These are phyloP conservation scores for Pseudocheirus occidentalis DNA, from an alignment of 2,797 vertebrate species.

Conservation along the genomic window DNA sequence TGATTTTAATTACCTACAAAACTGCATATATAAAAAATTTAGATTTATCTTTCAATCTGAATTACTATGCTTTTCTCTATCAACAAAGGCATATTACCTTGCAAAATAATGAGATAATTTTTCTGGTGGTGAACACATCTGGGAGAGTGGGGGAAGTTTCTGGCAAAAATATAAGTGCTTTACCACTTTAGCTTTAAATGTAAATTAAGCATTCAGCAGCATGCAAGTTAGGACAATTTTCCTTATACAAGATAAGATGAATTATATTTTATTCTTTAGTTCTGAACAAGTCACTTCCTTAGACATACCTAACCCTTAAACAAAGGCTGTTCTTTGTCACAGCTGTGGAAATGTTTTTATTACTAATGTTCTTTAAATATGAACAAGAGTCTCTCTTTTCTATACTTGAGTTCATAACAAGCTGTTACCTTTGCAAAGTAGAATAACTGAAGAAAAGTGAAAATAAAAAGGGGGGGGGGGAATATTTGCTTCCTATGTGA, in stretches of 20 bases:
- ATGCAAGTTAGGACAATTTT: constrained; percentile 80
- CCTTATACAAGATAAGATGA: constrained; percentile 78
- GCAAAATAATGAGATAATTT: constrained; percentile 71
- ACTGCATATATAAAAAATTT: constrained; percentile 67
- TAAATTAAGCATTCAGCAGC: constrained; percentile 78
- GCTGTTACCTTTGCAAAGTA: constrained; percentile 64
- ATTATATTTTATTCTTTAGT: constrained; percentile 80
- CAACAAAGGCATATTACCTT: constrained; percentile 74
- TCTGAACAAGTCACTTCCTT: constrained; percentile 79
- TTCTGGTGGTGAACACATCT: constrained; percentile 75
- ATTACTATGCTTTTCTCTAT: constrained; percentile 75
- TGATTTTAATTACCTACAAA: constrained; percentile 72
- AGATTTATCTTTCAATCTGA: constrained; percentile 76
- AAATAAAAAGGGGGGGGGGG: constrained; percentile 64
- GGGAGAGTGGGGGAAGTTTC: constrained; percentile 77
- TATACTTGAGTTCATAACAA: constrained; percentile 73
- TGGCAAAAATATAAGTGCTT: constrained; percentile 78
- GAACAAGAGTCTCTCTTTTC: constrained; percentile 77
- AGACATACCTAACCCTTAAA: constrained; percentile 81
- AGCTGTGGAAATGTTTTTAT: constrained; percentile 80
- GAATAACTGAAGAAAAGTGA: constrained; percentile 66
- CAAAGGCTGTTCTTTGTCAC: constrained; percentile 79
- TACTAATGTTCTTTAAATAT: constrained; percentile 80
- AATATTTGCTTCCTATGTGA: constrained; percentile 71
- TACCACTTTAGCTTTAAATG: constrained; percentile 80